Base-by-base conservation (phyloP, 1,140 invertebrate genomes). In the honey bee (Apis mellifera) region DNA sequence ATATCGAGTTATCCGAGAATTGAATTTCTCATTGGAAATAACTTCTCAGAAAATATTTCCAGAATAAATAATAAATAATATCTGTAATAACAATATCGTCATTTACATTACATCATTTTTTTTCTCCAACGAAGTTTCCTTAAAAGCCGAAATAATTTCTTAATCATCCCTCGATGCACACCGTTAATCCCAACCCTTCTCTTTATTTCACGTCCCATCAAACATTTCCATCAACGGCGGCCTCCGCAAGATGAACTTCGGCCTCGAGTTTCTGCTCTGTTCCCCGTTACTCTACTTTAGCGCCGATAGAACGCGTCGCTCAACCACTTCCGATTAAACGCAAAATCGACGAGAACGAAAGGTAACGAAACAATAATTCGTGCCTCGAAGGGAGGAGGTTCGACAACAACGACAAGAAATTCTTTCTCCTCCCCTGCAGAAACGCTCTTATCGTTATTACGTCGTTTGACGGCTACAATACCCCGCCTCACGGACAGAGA, bases 361-460 rank as follows among this genome's bases (percentile, higher is more conserved):
- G 26, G 77, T 59, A 62, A 62, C 48, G 77, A 62, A 79, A 71
- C 55, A 72, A 59, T 69, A 72, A 72, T 72, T 50, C 32, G 2
- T 32, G 2, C 32, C 2, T 52, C 32, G 50, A 59, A 9, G 48
- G 17, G n/a, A 60, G 42, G 13, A 48, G 42, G 15, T 65, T 26
- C 60, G 60, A 21, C 62, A 81, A 23, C 57, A 75, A 57, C 79
- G 72, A 48, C 72, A 21, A 69, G 64, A 68, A 68, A 65, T 52
- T 69, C 65, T 74, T 78, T 60, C 81, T 77, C 26, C 77, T 73
- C 52, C 23, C 54, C 17, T 54, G 55, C 21, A 26, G 60, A 62
- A 79, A 80, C 73, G 64, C 81, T 88, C 73, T 88, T 83, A 88
- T 83, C 84, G 69, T 85, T 88, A 85, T 83, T 88, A 78, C 80